Base-by-base conservation (phyloP, 2,888 invertebrate species). In the Hypercompe scribonia region DNA sequence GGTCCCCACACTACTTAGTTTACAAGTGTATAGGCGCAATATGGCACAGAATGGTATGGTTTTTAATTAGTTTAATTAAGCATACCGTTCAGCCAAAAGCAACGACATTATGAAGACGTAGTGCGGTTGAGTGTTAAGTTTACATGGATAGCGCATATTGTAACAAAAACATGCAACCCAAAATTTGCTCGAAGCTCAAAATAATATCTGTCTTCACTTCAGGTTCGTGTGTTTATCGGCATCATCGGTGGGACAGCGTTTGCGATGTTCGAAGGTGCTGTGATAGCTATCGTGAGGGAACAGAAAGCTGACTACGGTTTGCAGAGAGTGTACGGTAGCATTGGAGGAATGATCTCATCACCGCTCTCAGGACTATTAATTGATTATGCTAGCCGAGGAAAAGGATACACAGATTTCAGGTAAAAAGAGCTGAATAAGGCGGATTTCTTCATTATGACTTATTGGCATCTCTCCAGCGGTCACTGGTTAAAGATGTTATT, bases 181-280 rank as follows among this genome's bases (percentile, higher is more conserved):
- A 24, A 50, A 24, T 10, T 50, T 10, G 50, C 7, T 8, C 3
- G 21, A 15, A 33, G 18, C 5, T 65, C 18, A n/a, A 66, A 65
- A 64, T 70, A 64, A 70, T 50, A 15, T 54, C 24, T 54, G 54
- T 18, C 0, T 61, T 21, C 10, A 0, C 76, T 78, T 21, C 85
- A 96, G 96, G 96, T 96, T 28, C 93, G 97, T 63, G 96, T 96
- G 11, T 96, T 96, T 84, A 94, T 96, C 85, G 97, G 97, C 33
- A 97, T 97, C 75, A 97, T 97, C 75, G 96, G 97, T 63, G 97
- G 97, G 0, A 97, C 97, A 3, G 97, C 97, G 0, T 97, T 97
- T 88, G 97, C 97, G 39, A 97, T 98, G 97, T 98, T 98, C 88
- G 97, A 98, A 91, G 97, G 97, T 2, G 98, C 98, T 0, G 97